phyloP scores from a whole-genome alignment of 2,888 invertebrate genomes.

The Mycalesis mineus region DNA sequence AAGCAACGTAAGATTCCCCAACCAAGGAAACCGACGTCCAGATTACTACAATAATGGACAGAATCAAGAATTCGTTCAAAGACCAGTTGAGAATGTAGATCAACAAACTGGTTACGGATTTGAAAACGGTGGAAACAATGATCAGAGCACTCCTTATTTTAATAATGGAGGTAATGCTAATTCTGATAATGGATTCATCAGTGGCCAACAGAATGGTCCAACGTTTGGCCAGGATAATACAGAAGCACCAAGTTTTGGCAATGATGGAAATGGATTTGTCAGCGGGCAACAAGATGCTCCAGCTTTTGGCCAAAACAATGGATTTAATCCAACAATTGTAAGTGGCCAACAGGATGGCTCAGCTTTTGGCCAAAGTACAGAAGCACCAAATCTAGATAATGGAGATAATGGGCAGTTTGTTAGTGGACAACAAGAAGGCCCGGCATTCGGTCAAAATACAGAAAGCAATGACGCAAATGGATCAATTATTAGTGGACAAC shows the following conservation, averaged over 20 bases:
- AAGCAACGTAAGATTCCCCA: slow-evolving; percentile 32
- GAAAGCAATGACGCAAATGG: background rate
- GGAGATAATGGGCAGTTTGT: background rate
- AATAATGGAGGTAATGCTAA: background rate
- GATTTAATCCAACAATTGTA: background rate
- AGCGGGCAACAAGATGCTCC: slow-evolving; percentile 6
- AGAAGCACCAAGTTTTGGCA: background rate
- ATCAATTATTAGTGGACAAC: background rate
- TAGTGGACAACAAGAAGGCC: background rate
- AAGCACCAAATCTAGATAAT: background rate
- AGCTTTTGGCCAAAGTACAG: background rate
- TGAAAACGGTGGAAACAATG: slow-evolving; percentile 6
- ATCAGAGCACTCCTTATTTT: background rate
- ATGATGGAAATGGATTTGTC: background rate
- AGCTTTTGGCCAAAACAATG: background rate
- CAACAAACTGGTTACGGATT: slow-evolving; percentile 13
- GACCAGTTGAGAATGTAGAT: background rate
- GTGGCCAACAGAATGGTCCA: background rate
- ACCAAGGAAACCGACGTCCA: slow-evolving; percentile 14
- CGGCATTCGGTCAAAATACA: background rate
- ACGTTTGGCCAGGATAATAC: background rate
- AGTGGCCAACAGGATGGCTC: slow-evolving; percentile 7
- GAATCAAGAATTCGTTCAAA: background rate
- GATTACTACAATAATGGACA: slow-evolving; percentile 25
- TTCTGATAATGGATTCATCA: background rate